These are phyloP conservation scores for Hycleus cichorii DNA, from an alignment of 1,140 invertebrate species.

Conservation along the genomic window DNA sequence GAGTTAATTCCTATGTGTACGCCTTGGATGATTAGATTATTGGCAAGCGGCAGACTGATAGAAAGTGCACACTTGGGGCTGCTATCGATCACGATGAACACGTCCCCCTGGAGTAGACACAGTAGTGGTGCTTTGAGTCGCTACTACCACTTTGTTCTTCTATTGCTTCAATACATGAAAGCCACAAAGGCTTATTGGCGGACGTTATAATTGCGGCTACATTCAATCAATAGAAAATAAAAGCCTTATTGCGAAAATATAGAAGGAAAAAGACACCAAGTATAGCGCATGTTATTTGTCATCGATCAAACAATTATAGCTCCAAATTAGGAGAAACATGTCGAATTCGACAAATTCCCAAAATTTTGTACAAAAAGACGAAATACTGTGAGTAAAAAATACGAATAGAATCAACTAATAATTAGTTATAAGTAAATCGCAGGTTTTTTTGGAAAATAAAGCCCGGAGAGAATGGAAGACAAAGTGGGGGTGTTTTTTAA, in stretches of 20 bases:
- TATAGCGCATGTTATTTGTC: too few relatives aligned
- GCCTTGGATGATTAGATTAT: conserved; percentile 25
- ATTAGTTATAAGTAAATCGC: conserved; percentile 16
- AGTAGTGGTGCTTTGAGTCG: too few relatives aligned
- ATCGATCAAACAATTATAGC: background rate
- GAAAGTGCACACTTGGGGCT: conserved; percentile 24
- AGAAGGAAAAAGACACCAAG: too few relatives aligned
- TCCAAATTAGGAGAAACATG: background rate
- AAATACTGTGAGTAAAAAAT: background rate
- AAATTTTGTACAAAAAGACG: conserved; percentile 3
- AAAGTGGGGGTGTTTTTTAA: conserved; percentile 23
- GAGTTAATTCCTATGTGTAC: conserved; percentile 24
- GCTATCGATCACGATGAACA: conserved; percentile 20
- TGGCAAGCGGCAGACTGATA: conserved; percentile 22
- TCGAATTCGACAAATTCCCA: background rate
- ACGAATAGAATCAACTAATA: background rate
- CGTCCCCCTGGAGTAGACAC: conserved; percentile 1
- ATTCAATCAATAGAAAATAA: too few relatives aligned
- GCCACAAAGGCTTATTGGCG: too few relatives aligned
- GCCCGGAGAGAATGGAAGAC: conserved; percentile 19
- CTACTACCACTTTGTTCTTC: too few relatives aligned
- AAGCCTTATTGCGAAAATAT: too few relatives aligned
- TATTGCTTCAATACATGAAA: too few relatives aligned
- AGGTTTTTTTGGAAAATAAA: conserved; percentile 17
- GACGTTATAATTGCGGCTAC: too few relatives aligned